These are phyloP conservation scores for Phoxinus phoxinus DNA, from an alignment of 2,113 vertebrate species.

Conservation along the genomic window DNA sequence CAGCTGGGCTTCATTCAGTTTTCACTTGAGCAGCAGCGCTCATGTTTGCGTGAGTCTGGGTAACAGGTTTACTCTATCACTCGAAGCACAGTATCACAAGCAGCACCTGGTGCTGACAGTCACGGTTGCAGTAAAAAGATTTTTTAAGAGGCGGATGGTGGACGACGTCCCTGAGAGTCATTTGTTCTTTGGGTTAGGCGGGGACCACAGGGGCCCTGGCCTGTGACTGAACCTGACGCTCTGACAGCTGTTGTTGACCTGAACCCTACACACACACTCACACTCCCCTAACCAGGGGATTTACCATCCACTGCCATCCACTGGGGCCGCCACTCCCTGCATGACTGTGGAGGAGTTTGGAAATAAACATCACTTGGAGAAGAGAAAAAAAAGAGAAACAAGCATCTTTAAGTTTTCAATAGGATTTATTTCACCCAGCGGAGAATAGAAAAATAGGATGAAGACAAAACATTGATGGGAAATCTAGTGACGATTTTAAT, in stretches of 20 bases:
- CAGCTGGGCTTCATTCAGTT: conserved; percentile 56
- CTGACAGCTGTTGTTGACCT: conserved; percentile 76
- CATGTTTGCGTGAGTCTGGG: conserved; percentile 29
- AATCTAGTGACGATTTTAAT: conserved; percentile 81
- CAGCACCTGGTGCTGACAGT: conserved; percentile 58
- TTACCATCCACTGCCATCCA: conserved; percentile 50
- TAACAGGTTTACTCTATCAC: conserved; percentile 64
- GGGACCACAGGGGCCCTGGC: conserved; percentile 69
- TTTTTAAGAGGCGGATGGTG: conserved; percentile 18
- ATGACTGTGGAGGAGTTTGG: conserved; percentile 44
- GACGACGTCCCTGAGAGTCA: conserved; percentile 47
- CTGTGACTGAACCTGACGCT: conserved; percentile 75
- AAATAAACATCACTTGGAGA: conserved; percentile 58
- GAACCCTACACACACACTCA: conserved; percentile 56
- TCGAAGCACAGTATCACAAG: conserved; percentile 37
- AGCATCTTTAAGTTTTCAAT: conserved; percentile 64
- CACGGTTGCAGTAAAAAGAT: conserved; percentile 29
- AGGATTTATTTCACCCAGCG: conserved; percentile 79
- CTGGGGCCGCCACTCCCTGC: conserved; percentile 50
- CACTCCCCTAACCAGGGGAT: conserved; percentile 51
- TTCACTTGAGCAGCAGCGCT: conserved; percentile 56
- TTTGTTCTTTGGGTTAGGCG: conserved; percentile 47
- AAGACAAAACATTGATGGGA: conserved; percentile 79
- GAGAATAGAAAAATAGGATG: conserved; percentile 84
- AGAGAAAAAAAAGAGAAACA: conserved; percentile 28